These are phyloP conservation scores for Cairina moschata DNA, from an alignment of 2,113 vertebrate species.

Conservation along the genomic window DNA sequence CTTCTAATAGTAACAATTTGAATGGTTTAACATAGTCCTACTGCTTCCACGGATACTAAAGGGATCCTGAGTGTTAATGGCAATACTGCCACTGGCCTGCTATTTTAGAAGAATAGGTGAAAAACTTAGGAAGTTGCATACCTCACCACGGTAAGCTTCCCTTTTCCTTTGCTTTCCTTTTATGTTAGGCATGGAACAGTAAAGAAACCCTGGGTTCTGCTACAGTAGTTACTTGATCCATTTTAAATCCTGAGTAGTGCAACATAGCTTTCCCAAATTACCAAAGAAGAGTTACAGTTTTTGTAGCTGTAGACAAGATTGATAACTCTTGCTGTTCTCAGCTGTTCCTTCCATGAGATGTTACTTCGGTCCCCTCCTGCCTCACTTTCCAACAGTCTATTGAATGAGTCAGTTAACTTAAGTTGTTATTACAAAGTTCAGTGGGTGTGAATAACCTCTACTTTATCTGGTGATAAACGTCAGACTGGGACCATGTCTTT, in stretches of 20 bases:
- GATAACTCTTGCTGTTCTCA: background rate
- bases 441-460: conserved; percentile 72
- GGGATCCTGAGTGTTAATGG: conserved; percentile 70
- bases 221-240: background rate
- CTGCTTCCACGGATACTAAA: conserved; percentile 70
- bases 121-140: conserved; percentile 71
- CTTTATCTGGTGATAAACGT: background rate
- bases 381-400: background rate
- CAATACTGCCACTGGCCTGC: conserved; percentile 70
- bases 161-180: conserved; percentile 57
- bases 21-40: conserved; percentile 72
- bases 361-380: background rate
- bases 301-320: background rate
- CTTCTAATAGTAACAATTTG: conserved; percentile 72
- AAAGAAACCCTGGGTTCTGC: conserved; percentile 20
- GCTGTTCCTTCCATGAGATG: background rate
- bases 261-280: background rate
- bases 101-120: conserved; percentile 75
- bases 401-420: background rate
- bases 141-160: conserved; percentile 64
- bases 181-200: conserved; percentile 28
- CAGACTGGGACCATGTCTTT: background rate
- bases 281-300: background rate
- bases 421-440: conserved; percentile 8
- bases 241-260: background rate